These are phyloP conservation scores for Argyresthia albistria DNA, from an alignment of 2,888 invertebrate species.

Conservation along the genomic window DNA sequence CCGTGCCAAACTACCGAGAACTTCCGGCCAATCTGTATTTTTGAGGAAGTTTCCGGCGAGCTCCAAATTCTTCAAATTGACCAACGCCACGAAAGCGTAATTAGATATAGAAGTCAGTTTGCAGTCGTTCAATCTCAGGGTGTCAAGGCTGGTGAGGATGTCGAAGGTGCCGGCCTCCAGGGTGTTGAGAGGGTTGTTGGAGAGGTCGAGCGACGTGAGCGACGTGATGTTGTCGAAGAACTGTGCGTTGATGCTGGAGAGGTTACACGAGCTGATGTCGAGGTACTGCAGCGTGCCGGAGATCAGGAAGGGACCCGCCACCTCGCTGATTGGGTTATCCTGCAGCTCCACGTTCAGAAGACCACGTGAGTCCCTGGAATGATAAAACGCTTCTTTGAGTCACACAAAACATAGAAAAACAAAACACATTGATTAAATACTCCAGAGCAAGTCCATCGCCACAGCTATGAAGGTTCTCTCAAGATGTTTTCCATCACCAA, in stretches of 20 bases:
- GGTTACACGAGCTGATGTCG: slow-evolving; percentile 77
- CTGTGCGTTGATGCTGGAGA: slow-evolving; percentile 69
- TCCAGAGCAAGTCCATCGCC: too few species aligned
- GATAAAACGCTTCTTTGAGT: slow-evolving; percentile 3
- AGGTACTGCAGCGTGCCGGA: slow-evolving; percentile 77
- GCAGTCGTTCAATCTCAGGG: slow-evolving; percentile 76
- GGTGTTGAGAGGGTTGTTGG: slow-evolving; percentile 74
- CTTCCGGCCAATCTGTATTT: slow-evolving; percentile 72
- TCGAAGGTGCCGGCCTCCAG: slow-evolving; percentile 75
- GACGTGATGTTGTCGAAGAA: slow-evolving; percentile 79
- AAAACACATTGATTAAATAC: too few species aligned
- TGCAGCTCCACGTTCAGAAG: slow-evolving; percentile 79
- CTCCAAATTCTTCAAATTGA: slow-evolving; percentile 76
- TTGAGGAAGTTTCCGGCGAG: slow-evolving; percentile 73
- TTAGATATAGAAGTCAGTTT: slow-evolving; percentile 72
- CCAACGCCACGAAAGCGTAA: slow-evolving; percentile 68
- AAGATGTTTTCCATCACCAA: too few species aligned
- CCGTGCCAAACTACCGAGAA: slow-evolving; percentile 72
- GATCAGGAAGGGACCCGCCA: slow-evolving; percentile 76
- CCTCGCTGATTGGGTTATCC: slow-evolving; percentile 74
- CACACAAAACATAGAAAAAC: background rate
- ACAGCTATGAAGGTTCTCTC: too few species aligned
- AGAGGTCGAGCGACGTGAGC: slow-evolving; percentile 78
- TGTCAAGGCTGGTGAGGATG: slow-evolving; percentile 75
- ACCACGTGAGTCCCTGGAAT: slow-evolving; percentile 77